phyloP scores from a whole-genome alignment of 2,113 vertebrate genomes.

The Vicugna pacos region DNA sequence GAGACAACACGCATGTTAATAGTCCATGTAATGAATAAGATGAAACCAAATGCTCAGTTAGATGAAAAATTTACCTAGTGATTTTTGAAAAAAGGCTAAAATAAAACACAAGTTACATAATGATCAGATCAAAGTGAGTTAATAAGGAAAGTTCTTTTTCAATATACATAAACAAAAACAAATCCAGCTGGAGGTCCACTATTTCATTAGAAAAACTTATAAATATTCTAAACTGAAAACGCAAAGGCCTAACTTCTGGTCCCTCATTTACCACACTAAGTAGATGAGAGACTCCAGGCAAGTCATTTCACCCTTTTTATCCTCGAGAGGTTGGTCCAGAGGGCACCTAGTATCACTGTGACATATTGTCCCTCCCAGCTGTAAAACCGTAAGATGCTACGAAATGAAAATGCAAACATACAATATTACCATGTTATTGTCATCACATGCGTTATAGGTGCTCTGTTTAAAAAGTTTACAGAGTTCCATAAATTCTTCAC shows the following conservation, averaged over 20 bases:
- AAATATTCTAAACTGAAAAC: neutral
- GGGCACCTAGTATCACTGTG: neutral
- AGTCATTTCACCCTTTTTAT: neutral
- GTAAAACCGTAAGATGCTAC: neutral
- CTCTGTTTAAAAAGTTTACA: slow-evolving; percentile 86
- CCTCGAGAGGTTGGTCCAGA: neutral
- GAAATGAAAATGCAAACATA: neutral
- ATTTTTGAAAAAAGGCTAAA: slow-evolving; percentile 4
- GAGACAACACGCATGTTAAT: neutral
- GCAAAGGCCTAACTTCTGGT: neutral
- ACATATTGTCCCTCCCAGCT: neutral
- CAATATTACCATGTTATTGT: slow-evolving; percentile 83
- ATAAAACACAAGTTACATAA: neutral
- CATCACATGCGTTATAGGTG: slow-evolving; percentile 83
- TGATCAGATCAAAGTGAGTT: neutral
- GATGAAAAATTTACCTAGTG: neutral
- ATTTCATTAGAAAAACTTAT: neutral
- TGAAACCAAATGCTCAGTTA: neutral
- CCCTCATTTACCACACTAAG: neutral
- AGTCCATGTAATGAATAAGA: neutral
- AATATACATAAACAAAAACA: neutral
- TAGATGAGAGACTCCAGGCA: neutral
- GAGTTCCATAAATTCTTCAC: slow-evolving; percentile 85
- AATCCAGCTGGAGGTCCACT: neutral
- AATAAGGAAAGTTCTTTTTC: neutral